Evolutionary conservation across 2,113 vertebrate species (phyloP).

Genomic region (Lota lota): DNA sequence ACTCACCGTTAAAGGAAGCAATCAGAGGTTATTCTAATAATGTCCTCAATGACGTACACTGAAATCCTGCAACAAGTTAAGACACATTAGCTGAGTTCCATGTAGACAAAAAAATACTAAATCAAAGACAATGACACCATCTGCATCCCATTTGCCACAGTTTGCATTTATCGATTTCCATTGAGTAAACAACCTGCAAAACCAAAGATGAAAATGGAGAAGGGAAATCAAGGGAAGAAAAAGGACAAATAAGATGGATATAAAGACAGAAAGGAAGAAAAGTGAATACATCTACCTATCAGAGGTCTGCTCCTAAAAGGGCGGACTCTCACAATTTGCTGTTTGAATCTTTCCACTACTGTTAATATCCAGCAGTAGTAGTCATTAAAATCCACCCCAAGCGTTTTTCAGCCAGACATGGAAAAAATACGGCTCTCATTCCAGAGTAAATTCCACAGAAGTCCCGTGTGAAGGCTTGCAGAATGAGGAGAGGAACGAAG

Average conservation of each 20-base stretch:
- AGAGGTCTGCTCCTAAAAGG: conserved; percentile 41
- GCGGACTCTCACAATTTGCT: conserved; percentile 34
- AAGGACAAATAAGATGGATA: too few species aligned
- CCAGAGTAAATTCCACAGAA: conserved; percentile 51
- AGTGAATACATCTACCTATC: conserved; percentile 13
- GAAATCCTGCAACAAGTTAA: conserved; percentile 15
- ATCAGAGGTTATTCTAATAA: conserved; percentile 16
- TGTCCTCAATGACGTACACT: too few species aligned
- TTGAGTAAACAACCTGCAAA: too few species aligned
- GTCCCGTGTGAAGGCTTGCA: background rate
- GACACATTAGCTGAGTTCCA: conserved; percentile 2
- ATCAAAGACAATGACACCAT: too few species aligned
- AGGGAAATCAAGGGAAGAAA: too few species aligned
- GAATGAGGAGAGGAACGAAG: background rate
- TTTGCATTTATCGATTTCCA: too few species aligned
- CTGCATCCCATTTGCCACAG: too few species aligned
- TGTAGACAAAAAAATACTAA: too few species aligned
- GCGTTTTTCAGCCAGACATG: conserved; percentile 41
- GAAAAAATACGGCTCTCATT: conserved; percentile 50
- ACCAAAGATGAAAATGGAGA: too few species aligned
- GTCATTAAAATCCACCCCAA: conserved; percentile 15
- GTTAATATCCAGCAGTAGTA: conserved; percentile 29
- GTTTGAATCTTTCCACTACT: conserved; percentile 57
- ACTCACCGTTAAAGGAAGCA: conserved; percentile 34
- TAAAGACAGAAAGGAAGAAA: background rate